Evolutionary conservation across 2,888 invertebrate genomes (phyloP).

Genomic region (Drosophila greeni): DNA sequence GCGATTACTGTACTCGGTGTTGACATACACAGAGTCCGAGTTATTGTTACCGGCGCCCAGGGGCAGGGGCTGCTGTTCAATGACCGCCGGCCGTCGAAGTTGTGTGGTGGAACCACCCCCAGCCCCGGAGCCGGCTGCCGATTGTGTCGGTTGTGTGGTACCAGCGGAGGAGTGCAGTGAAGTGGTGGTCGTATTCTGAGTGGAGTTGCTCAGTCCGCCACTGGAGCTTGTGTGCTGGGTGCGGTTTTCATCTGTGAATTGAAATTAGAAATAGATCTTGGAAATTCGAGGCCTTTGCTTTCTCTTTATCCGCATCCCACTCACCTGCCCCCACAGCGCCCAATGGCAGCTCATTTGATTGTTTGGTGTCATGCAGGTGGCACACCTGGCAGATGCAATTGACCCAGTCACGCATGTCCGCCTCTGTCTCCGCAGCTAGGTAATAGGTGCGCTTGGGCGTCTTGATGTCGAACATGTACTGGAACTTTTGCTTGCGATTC

Average conservation of each 20-base stretch:
- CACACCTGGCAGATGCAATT: slow-evolving; percentile 95
- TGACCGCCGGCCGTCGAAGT: slow-evolving; percentile 31
- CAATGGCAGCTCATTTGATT: slow-evolving; percentile 72
- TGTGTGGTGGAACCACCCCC: slow-evolving; percentile 9
- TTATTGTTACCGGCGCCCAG: slow-evolving; percentile 40
- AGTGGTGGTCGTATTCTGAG: slow-evolving; percentile 71
- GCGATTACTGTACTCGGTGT: slow-evolving; percentile 77
- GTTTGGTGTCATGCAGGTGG: slow-evolving; percentile 85
- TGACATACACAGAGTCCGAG: slow-evolving; percentile 76
- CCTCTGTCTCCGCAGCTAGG: slow-evolving; percentile 93
- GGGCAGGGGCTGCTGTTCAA: slow-evolving; percentile 45
- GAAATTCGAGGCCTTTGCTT: neutral
- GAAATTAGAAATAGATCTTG: neutral
- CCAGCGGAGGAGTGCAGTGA: slow-evolving; percentile 69
- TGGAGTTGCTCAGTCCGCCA: slow-evolving; percentile 62
- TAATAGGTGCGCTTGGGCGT: slow-evolving; percentile 94
- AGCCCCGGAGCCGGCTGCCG: slow-evolving; percentile 32
- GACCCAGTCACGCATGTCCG: slow-evolving; percentile 97
- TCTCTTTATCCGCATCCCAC: slow-evolving; percentile 3
- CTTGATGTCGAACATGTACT: slow-evolving; percentile 92
- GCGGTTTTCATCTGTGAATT: slow-evolving; percentile 64
- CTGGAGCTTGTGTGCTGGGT: slow-evolving; percentile 64
- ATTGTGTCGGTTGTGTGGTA: slow-evolving; percentile 40
- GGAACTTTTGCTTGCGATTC: slow-evolving; percentile 88
- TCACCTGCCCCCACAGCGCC: slow-evolving; percentile 54